phyloP scores from a whole-genome alignment of 1,140 invertebrate species.

The Formica exsecta region DNA sequence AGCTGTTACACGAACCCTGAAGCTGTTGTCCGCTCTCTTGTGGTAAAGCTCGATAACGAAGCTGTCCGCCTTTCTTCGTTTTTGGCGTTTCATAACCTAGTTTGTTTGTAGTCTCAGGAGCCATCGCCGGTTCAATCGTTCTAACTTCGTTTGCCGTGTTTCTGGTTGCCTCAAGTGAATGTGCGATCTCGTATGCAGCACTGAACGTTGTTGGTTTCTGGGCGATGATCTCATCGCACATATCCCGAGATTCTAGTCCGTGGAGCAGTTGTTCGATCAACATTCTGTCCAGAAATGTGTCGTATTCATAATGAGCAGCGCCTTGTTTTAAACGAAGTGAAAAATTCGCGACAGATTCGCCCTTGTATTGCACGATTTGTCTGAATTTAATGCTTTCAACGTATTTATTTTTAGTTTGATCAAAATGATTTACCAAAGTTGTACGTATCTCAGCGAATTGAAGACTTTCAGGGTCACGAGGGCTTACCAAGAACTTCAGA shows the following conservation, averaged over 20 bases:
- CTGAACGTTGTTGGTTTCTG: neutral
- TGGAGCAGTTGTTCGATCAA: constrained; percentile 19
- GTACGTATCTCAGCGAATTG: too few species aligned
- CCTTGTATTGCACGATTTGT: neutral
- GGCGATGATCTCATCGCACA: neutral
- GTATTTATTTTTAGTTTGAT: constrained; percentile 12
- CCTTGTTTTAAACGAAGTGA: neutral
- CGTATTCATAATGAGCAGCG: constrained; percentile 16
- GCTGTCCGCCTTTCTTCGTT: too few species aligned
- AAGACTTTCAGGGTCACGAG: too few species aligned
- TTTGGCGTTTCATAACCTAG: too few species aligned
- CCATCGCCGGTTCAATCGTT: too few species aligned
- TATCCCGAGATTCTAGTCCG: neutral
- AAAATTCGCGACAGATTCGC: neutral
- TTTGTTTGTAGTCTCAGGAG: neutral
- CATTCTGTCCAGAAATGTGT: constrained; percentile 19
- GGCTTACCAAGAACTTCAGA: too few species aligned
- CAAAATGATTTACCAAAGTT: neutral
- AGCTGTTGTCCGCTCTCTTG: too few species aligned
- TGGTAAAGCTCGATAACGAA: too few species aligned
- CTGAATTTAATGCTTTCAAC: neutral
- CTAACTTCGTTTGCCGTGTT: neutral
- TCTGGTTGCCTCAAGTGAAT: neutral
- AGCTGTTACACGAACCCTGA: too few species aligned
- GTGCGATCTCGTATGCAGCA: neutral